These are phyloP conservation scores for Dascillus cervinus DNA, from an alignment of 2,888 invertebrate genomes.

Conservation along the genomic window DNA sequence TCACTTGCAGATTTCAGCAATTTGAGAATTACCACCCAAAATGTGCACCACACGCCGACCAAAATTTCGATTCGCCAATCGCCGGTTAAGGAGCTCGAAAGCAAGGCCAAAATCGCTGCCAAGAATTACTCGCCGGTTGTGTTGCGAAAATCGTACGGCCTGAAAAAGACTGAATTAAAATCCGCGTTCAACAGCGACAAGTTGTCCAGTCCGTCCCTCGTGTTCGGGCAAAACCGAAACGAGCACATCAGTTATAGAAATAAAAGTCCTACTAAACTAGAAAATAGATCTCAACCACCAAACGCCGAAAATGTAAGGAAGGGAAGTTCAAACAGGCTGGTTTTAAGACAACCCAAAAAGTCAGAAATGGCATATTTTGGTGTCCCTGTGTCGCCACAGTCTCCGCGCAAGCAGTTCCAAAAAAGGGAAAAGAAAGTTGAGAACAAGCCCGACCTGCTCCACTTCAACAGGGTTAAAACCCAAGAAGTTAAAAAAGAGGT, in stretches of 20 bases:
- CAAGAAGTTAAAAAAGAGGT: conserved; percentile 15
- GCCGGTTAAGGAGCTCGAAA: too few species aligned
- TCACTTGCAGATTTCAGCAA: conserved; percentile 6
- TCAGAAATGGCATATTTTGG: conserved; percentile 42
- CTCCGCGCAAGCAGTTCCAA: too few species aligned
- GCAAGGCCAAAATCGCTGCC: too few species aligned
- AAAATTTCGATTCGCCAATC: conserved; percentile 1
- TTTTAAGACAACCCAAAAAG: conserved; percentile 37
- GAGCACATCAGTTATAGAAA: not conserved
- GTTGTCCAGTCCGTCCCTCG: conserved; percentile 35
- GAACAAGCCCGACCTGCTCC: conserved; percentile 34
- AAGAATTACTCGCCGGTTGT: conserved; percentile 27
- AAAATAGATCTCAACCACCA: not conserved
- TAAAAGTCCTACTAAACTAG: conserved; percentile 1
- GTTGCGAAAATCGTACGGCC: conserved; percentile 22
- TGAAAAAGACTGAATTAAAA: conserved; percentile 21
- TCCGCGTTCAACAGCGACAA: conserved; percentile 22
- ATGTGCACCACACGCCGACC: not conserved
- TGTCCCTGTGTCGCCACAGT: conserved; percentile 23
- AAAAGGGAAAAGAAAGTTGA: conserved; percentile 18
- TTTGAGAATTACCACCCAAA: conserved; percentile 4
- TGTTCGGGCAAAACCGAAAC: conserved; percentile 17
- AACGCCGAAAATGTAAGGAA: conserved; percentile 1
- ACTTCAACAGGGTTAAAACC: conserved; percentile 7
- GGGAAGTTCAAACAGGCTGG: conserved; percentile 16